Base-by-base conservation (phyloP, 2,113 vertebrate genomes). In the Ophthalmolycus amberensis region DNA sequence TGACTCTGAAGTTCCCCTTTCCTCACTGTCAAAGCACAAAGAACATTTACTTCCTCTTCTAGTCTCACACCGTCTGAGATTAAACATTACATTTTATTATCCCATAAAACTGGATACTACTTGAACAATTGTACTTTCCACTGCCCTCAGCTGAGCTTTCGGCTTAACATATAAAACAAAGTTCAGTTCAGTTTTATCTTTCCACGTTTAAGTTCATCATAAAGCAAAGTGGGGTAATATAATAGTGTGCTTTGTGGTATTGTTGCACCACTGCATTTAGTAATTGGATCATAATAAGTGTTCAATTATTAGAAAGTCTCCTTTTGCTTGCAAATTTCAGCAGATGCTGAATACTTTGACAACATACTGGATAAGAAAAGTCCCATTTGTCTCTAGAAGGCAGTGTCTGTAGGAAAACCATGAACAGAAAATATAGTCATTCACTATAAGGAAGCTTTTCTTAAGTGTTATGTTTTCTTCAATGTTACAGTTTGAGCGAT, bases 1-100 rank as follows among this genome's bases (percentile, higher is more conserved):
- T 16, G 25, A 58, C 37, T 68, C 75, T 68, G 38, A 58, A 69
- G 54, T 71, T 63, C 42, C 77, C 11, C 8, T 71, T 79, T 54
- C 5, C 44, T 52, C 42, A 52, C 0, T 38, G n/a, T 50, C 6
- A 25, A 38, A 38, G n/a, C 9, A 38, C 44, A 46, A 14, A 60
- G n/a, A 38, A 25, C 29, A 50, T 58, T 58, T 1, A 58, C 54
- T 5, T 27, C 11, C 54, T 56, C 52, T 56, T 56, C 4, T 56
- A 27, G 3, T 27, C 9, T 5, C 54, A 56, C 25, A 56, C 54
- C n/a, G 11, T 56, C 22, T 56, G n/a, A 11, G 54, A 56, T 27
- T 56, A 12, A 56, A 56, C 54, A 56, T 25, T 54, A 54, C 52
- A n/a, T 10, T 54, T 54, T 25, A 54, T 54, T 25, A n/a, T n/a